phyloP scores from a whole-genome alignment of 2,113 vertebrate genomes.

The Cyanistes caeruleus region DNA sequence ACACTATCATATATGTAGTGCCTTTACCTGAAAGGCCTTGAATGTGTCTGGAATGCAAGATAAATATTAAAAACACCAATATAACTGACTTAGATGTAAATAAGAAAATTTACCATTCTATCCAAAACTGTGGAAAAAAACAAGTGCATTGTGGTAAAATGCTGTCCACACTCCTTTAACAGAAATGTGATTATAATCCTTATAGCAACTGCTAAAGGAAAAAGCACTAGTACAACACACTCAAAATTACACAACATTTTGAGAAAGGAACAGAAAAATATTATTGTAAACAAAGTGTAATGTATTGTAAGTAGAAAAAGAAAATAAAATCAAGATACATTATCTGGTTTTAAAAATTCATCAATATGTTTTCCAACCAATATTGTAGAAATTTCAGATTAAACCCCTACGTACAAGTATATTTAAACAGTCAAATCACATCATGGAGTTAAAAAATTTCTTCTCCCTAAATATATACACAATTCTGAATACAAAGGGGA shows the following conservation, averaged over 20 bases:
- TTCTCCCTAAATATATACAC: background rate
- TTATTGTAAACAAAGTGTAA: background rate
- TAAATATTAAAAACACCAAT: background rate
- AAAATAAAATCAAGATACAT: background rate
- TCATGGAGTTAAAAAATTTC: background rate
- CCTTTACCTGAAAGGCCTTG: background rate
- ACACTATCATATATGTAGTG: fast-evolving
- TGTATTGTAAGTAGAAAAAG: background rate
- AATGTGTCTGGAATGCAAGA: background rate
- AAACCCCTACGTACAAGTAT: background rate
- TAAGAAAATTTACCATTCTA: background rate
- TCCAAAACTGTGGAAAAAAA: background rate
- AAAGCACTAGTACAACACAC: background rate
- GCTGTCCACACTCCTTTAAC: background rate
- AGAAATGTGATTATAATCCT: background rate
- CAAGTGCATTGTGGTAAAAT: background rate
- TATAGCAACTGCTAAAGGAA: background rate
- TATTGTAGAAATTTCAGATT: background rate
- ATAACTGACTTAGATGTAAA: background rate
- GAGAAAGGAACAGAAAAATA: background rate
- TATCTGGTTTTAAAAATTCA: background rate
- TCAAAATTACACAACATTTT: background rate
- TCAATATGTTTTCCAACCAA: background rate
- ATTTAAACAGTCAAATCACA: background rate
- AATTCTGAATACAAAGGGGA: background rate